A percentile compares a stretch with the other conserved stretches of the same genome.
Conservation (phyloP, 2,888 invertebrate species). For the Thelaira solivaga region DNA sequence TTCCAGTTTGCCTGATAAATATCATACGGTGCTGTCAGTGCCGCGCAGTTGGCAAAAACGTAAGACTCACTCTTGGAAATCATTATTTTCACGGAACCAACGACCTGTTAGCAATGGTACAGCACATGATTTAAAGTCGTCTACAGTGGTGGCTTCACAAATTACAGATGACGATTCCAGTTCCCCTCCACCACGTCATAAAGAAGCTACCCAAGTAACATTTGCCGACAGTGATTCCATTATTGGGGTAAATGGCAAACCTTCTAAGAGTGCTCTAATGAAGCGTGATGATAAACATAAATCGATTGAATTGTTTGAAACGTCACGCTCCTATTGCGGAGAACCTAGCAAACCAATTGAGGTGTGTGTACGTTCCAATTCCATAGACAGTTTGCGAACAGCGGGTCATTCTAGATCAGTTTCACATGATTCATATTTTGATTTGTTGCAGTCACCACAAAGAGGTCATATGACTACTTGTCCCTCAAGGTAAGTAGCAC, state of each 20-base stretch:
- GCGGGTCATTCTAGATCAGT: constrained; percentile 82
- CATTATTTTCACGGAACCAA: constrained; percentile 77
- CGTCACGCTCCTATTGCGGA: constrained; percentile 64
- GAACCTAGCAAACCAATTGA: constrained; percentile 73
- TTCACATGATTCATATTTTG: constrained; percentile 96
- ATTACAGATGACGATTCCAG: constrained; percentile 50
- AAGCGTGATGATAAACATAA: constrained; percentile 73
- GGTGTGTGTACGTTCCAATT: constrained; percentile 76
- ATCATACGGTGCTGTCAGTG: constrained; percentile 95
- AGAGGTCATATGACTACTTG: constrained; percentile 75
- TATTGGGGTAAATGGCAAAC: constrained; percentile 67
- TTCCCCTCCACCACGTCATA: constrained; percentile 62
- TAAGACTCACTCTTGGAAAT: constrained; percentile 77
- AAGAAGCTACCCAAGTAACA: constrained; percentile 70
- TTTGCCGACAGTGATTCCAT: constrained; percentile 72
- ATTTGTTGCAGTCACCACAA: constrained; percentile 78
- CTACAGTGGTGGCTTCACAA: constrained; percentile 55
- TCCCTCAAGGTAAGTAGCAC: constrained; percentile 75
- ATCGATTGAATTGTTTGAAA: constrained; percentile 75
- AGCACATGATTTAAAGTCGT: constrained; percentile 67
- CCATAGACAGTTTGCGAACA: constrained; percentile 77
- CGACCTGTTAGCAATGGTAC: constrained; percentile 71
- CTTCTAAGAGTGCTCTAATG: constrained; percentile 67
- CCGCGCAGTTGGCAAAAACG: constrained; percentile 80
- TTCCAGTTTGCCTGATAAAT: constrained; percentile 84